Conservation (phyloP, 1,140 invertebrate genomes). For the Centruroides sculpturatus region DNA sequence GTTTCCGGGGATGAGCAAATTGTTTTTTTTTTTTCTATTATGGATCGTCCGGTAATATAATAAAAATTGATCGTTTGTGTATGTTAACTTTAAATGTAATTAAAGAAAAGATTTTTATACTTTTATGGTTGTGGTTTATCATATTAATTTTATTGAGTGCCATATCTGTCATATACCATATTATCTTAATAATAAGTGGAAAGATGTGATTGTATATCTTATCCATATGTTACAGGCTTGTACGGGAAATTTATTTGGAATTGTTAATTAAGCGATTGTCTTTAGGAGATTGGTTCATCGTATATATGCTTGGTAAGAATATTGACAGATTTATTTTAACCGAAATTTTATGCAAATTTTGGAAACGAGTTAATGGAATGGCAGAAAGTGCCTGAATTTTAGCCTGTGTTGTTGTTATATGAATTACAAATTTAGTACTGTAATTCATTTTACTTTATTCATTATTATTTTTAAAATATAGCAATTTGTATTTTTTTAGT, state of each 20-base stretch:
- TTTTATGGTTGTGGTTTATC: conserved; percentile 82
- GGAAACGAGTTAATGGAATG: conserved; percentile 45
- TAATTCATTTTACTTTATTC: too few species aligned
- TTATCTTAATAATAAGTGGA: conserved; percentile 58
- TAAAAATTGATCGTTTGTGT: conserved; percentile 68
- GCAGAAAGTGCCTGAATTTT: conserved; percentile 13
- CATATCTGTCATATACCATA: conserved; percentile 56
- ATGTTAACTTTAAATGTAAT: conserved; percentile 75
- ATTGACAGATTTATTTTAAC: conserved; percentile 83
- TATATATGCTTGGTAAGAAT: conserved; percentile 90
- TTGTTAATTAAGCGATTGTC: conserved; percentile 76
- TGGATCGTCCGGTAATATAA: conserved; percentile 62
- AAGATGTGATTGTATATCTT: conserved; percentile 78
- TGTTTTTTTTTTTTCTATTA: conserved; percentile 77
- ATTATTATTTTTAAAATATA: too few species aligned
- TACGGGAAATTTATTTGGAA: conserved; percentile 73
- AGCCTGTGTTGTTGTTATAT: too few species aligned
- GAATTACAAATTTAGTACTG: too few species aligned
- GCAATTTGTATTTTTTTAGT: too few species aligned
- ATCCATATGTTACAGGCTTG: conserved; percentile 66
- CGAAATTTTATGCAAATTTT: conserved; percentile 80
- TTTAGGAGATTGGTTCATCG: conserved; percentile 88
- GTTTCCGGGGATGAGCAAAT: conserved; percentile 79
- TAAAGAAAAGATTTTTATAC: conserved; percentile 82
- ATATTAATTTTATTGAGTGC: conserved; percentile 53